phyloP scores from a whole-genome alignment of 2,888 invertebrate species.

The Clunio marinus region DNA sequence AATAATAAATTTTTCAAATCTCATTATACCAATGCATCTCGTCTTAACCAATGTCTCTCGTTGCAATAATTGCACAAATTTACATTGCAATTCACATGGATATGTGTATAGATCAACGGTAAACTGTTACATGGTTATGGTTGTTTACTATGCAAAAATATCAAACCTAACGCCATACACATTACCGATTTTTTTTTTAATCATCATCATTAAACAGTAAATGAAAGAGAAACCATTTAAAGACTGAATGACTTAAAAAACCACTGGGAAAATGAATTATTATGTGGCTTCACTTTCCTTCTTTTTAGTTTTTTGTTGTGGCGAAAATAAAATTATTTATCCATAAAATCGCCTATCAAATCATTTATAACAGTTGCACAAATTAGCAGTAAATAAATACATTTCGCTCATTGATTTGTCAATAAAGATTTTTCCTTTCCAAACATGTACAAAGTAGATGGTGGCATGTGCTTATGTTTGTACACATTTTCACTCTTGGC shows the following conservation, averaged over 20 bases:
- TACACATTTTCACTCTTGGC: too few relatives aligned
- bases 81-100: slow-evolving; percentile 17
- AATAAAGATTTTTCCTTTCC: too few relatives aligned
- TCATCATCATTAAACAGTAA: neutral
- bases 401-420: slow-evolving; percentile 3
- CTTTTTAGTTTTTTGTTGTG: too few relatives aligned
- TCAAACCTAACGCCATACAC: neutral
- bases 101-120: neutral
- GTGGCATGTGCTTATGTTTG: too few relatives aligned
- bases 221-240: neutral
- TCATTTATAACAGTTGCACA: too few relatives aligned
- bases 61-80: slow-evolving; percentile 24
- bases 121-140: slow-evolving; percentile 35
- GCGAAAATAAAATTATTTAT: too few relatives aligned
- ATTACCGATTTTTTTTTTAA: slow-evolving; percentile 1
- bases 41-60: neutral
- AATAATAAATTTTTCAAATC: neutral
- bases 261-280: too few relatives aligned
- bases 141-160: slow-evolving; percentile 24
- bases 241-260: too few relatives aligned
- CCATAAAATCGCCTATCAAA: too few relatives aligned
- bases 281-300: too few relatives aligned
- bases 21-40: neutral
- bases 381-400: too few relatives aligned
- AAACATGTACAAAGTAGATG: too few relatives aligned